Conservation (phyloP, 2,888 invertebrate genomes). For the Nomada fabriciana region DNA sequence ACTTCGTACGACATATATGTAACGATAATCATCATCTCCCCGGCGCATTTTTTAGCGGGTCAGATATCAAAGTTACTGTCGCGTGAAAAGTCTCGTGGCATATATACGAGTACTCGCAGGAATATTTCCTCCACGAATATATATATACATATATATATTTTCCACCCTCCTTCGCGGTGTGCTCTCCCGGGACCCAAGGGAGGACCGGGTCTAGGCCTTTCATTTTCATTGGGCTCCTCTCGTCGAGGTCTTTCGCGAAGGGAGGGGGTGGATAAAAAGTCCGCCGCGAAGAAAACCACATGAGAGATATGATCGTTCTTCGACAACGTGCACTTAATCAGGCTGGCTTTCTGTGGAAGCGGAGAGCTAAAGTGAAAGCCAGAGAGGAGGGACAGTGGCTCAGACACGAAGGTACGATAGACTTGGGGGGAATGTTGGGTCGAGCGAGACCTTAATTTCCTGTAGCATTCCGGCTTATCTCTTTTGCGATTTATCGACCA, state of each 20-base stretch:
- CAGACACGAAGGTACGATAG: conserved; percentile 35
- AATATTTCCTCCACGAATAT: conserved; percentile 28
- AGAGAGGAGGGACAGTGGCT: conserved; percentile 58
- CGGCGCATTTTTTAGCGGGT: conserved; percentile 35
- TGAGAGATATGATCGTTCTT: conserved; percentile 68
- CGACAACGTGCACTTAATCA: conserved; percentile 69
- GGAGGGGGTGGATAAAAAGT: background rate
- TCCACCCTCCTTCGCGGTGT: conserved; percentile 43
- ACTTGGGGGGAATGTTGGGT: conserved; percentile 37
- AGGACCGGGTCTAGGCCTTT: conserved; percentile 48
- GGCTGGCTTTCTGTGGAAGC: conserved; percentile 53
- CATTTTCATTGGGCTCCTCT: conserved; percentile 50
- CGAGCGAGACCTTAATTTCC: conserved; percentile 76
- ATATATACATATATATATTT: conserved; percentile 24
- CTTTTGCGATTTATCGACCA: conserved; percentile 74
- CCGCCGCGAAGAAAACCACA: conserved; percentile 50
- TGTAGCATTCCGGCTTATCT: conserved; percentile 74
- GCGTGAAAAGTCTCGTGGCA: conserved; percentile 49
- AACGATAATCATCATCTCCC: conserved; percentile 33
- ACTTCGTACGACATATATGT: background rate
- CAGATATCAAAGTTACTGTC: conserved; percentile 46
- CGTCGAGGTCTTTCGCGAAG: conserved; percentile 25
- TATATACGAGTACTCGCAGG: conserved; percentile 41
- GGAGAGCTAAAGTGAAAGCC: conserved; percentile 60
- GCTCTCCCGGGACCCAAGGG: conserved; percentile 30